Evolutionary conservation across 2,888 invertebrate species (phyloP), one percentile per base, ranked within the genome.

Genomic region (Sarcophaga carnaria): DNA sequence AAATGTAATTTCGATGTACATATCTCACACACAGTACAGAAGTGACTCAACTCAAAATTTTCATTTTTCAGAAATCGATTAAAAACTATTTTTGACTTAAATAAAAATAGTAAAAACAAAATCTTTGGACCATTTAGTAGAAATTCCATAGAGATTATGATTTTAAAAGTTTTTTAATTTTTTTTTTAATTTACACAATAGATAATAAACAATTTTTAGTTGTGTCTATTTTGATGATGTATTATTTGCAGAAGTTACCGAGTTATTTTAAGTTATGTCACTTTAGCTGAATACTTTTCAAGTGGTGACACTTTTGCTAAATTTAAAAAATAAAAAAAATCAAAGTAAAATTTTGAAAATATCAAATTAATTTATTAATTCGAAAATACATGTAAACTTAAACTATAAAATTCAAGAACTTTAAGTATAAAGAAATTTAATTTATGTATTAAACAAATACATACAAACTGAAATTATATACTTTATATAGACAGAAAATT

Each of bases 191-290:
- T 25, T 25, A 25, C 27, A 72, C 22, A 22, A 22, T 45, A 45
- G 3, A 62, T 17, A 62, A 72, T 72, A 17, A 25, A 17, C 17
- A 62, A 72, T 72, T 72, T 71, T 59, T 70, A 71, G 27, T 27
- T 27, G 59, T 71, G 22, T 22, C 22, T 22, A 22, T 59, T 71
- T 72, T 72, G 37, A 62, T 62, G 62, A 72, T 71, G 60, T 71
- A 59, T 59, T 71, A 60, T 62, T 62, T 72, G 62, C 62, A 59
- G 27, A 59, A 71, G 59, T 71, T 27, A 71, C 17, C n/a, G 62
- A 72, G 37, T 72, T 72, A 72, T 60, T 62, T 72, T 62, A 62
- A 72, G 62, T 72, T 72, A 60, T 60, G 72, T 37, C 62, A 72
- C 62, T 62, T 72, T 60, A 72, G 20, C 60, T 72, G 62, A 72